Base-by-base conservation (phyloP, 2,797 vertebrate species). In the Perdix hodgsoniae region DNA sequence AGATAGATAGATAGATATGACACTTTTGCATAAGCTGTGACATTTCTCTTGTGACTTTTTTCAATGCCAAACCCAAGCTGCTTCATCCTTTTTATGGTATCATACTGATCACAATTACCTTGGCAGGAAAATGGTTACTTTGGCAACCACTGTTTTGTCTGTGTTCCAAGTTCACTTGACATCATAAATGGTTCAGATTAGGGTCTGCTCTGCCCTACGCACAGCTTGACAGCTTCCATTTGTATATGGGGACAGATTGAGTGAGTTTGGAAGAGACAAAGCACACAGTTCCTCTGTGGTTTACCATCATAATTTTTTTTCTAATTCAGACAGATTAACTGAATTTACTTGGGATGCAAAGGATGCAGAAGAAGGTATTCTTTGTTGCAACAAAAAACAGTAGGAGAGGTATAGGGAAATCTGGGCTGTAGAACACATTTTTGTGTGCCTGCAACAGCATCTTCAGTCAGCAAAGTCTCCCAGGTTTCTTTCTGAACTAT, bases 71-170 rank as follows among this genome's bases (percentile, higher is more conserved):
- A 88, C 40, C 0, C 44, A 81, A 75, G 17, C 23, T 69, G 37
- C 84, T 95, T 73, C 4, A 78, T 93, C 24, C 26, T 86, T 81
- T 88, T 63, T 75, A 42, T 35, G 9, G 8, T 78, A 70, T 86
- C 33, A 65, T 44, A 75, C 29, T 72, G 66, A 65, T 71, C 33
- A 42, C 31, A 12, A 83, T 83, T 94, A 74, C 27, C 31, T 88
- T 94, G 91, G 90, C 80, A 92, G 44, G 31, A 10, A 82, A 63
- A 16, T 57, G 85, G 54, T 49, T 59, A 42, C 69, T 94, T 94
- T 90, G 90, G 66, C 50, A 13, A 37, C 27, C 33, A 54, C 60
- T 67, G 15, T 37, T 67, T 90, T 69, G 17, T 59, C 81, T 85
- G 18, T 61, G 8, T 16, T 90, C 65, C 65, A 77, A 71, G 33